Evolutionary conservation across 2,797 vertebrate genomes (phyloP).

Genomic region (Remorina albescens): DNA sequence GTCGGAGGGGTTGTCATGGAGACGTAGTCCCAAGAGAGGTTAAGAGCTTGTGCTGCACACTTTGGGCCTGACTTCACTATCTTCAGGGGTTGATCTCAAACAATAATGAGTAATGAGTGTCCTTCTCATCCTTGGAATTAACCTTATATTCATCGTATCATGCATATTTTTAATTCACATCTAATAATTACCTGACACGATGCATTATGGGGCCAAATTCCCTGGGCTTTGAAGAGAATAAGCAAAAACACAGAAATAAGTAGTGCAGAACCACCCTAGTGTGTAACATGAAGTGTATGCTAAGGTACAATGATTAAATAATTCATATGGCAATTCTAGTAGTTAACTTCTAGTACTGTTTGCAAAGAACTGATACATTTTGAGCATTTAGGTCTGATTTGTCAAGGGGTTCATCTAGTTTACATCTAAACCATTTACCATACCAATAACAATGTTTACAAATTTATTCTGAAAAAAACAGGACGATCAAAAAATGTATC

Average conservation of each 20-base stretch:
- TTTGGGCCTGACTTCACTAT: constrained; percentile 8
- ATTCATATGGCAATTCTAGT: not conserved
- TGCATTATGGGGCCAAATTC: constrained; percentile 7
- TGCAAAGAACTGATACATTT: not conserved
- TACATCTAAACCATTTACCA: constrained; percentile 2
- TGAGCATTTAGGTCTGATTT: not conserved
- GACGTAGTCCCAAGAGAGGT: constrained; percentile 14
- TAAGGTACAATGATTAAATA: not conserved
- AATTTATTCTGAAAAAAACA: constrained; percentile 28
- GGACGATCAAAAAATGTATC: constrained; percentile 12
- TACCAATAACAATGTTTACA: not conserved
- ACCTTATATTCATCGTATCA: constrained; percentile 19
- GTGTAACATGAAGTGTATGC: not conserved
- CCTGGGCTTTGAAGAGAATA: not conserved
- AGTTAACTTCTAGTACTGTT: not conserved
- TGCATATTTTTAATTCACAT: constrained; percentile 21
- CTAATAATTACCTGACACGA: constrained; percentile 27
- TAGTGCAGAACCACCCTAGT: not conserved
- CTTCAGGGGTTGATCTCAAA: constrained; percentile 17
- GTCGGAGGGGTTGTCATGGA: constrained; percentile 33
- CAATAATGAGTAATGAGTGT: constrained; percentile 21
- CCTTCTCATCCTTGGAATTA: constrained; percentile 22
- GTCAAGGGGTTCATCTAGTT: too few relatives aligned
- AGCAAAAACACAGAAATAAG: not conserved
- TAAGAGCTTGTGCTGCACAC: constrained; percentile 19